phyloP scores from a whole-genome alignment of 2,797 vertebrate species.

The Orestias chungarensis region DNA sequence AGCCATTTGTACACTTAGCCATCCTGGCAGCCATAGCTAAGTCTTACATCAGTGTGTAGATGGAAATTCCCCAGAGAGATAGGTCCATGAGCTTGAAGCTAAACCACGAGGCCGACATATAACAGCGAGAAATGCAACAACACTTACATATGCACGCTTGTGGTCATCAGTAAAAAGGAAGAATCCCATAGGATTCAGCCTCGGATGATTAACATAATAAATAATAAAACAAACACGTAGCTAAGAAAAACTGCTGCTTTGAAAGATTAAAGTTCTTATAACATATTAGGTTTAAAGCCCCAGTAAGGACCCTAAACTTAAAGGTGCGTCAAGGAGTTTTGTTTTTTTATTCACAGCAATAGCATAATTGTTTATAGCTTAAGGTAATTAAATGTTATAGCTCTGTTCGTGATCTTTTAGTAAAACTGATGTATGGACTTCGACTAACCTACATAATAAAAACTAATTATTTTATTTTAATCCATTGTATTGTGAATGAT shows the following conservation, averaged over 20 bases:
- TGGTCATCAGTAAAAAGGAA: conserved; percentile 51
- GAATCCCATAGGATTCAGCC: conserved; percentile 8
- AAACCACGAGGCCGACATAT: conserved; percentile 24
- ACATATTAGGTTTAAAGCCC: background rate
- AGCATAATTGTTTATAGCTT: background rate
- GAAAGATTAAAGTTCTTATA: background rate
- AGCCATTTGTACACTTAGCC: conserved; percentile 37
- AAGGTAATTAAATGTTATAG: background rate
- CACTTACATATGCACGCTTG: background rate
- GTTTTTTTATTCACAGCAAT: background rate
- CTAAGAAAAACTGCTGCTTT: background rate
- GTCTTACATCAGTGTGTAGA: conserved; percentile 40
- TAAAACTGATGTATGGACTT: background rate
- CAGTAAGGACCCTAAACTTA: background rate
- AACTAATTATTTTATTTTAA: background rate
- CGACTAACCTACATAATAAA: background rate
- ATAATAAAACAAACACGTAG: background rate
- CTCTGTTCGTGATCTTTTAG: background rate
- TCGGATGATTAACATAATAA: background rate
- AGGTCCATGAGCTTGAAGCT: conserved; percentile 25
- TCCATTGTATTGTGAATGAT: background rate
- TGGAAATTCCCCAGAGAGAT: conserved; percentile 43
- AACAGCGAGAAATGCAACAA: conserved; percentile 36
- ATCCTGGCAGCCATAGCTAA: conserved; percentile 25
- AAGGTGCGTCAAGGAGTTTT: background rate